Conservation (phyloP, 2,888 invertebrate genomes). For the Oscheius sp. region DNA sequence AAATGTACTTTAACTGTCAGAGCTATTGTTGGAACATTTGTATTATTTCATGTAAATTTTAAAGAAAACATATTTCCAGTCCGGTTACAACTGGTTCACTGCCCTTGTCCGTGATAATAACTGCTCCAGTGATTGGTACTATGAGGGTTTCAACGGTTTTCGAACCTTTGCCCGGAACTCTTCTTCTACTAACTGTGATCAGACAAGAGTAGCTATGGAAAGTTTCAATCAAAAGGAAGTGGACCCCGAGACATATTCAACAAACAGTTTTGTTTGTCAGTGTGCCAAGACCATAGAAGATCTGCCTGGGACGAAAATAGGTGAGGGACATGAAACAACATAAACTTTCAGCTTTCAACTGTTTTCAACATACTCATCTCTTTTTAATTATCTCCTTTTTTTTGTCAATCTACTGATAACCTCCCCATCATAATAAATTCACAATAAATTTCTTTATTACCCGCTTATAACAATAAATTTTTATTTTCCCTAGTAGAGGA, state of each 20-base stretch:
- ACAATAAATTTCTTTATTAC: not conserved
- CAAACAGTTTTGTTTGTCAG: conserved; percentile 12
- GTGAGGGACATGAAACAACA: not conserved
- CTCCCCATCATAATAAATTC: not conserved
- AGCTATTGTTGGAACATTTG: too few species aligned
- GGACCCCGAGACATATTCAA: not conserved
- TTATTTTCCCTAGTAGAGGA: conserved; percentile 34
- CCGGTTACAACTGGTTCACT: not conserved
- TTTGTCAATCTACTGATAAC: not conserved
- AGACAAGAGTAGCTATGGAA: not conserved
- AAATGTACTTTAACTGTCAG: not conserved
- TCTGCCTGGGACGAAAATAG: conserved; percentile 9
- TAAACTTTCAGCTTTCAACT: not conserved
- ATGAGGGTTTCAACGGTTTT: not conserved
- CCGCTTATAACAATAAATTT: not conserved
- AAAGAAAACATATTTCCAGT: not conserved
- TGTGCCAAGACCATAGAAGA: not conserved
- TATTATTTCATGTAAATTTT: not conserved
- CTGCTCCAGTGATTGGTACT: not conserved
- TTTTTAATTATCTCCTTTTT: too few species aligned
- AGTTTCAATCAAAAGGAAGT: not conserved
- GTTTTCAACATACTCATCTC: too few species aligned
- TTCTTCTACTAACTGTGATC: not conserved
- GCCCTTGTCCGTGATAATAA: conserved; percentile 6
- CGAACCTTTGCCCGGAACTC: not conserved